Evolutionary conservation across 2,888 invertebrate genomes (phyloP).

Genomic region (Leucozona laternaria): DNA sequence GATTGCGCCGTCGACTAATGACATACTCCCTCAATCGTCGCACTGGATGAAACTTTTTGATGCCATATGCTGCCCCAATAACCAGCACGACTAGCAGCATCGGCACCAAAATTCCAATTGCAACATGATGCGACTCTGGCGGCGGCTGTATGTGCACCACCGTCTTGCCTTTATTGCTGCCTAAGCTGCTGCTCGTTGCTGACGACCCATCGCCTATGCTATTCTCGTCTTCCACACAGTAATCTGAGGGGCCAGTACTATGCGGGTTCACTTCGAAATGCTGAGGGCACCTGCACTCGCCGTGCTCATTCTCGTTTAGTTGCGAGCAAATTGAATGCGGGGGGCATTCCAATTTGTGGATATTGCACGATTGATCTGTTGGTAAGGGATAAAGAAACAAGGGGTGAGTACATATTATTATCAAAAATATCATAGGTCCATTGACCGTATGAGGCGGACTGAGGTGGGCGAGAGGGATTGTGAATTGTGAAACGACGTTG

Average conservation of each 20-base stretch:
- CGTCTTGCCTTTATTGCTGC: conserved; percentile 54
- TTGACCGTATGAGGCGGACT: neutral
- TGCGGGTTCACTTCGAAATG: conserved; percentile 62
- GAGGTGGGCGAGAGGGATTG: conserved; percentile 9
- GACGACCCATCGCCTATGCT: conserved; percentile 58
- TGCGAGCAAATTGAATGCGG: conserved; percentile 63
- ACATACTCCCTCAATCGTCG: conserved; percentile 76
- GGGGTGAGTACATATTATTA: conserved; percentile 23
- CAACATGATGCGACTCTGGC: conserved; percentile 76
- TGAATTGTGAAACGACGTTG: neutral
- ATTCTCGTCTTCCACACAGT: conserved; percentile 63
- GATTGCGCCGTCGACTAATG: conserved; percentile 76
- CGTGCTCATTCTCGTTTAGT: conserved; percentile 37
- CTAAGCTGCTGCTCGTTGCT: conserved; percentile 35
- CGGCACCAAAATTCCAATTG: conserved; percentile 77
- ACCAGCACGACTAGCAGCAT: conserved; percentile 77
- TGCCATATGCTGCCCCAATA: conserved; percentile 74
- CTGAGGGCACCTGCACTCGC: conserved; percentile 63
- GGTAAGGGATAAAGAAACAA: neutral
- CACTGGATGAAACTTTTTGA: conserved; percentile 77
- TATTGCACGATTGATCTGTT: conserved; percentile 61
- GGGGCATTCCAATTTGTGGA: conserved; percentile 67
- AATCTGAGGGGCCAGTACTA: conserved; percentile 53
- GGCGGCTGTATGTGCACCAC: conserved; percentile 71
- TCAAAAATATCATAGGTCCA: conserved; percentile 16